Evolutionary conservation across 2,113 vertebrate genomes (phyloP).

Genomic region (Pseudorhombus dupliciocellatus): DNA sequence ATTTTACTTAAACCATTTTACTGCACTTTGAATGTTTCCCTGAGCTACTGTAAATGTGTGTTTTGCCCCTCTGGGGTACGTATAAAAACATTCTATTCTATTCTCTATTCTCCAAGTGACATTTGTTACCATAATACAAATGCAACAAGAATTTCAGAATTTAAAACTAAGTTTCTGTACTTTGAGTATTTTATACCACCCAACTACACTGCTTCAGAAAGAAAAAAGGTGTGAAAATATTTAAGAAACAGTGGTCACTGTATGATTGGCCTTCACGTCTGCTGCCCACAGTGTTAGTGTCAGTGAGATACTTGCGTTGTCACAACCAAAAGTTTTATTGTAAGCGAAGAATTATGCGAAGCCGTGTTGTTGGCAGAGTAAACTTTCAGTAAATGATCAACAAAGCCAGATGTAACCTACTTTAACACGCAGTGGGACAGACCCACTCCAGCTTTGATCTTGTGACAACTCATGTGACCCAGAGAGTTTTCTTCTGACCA

Average conservation of each 20-base stretch:
- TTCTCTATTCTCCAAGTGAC: too few relatives aligned
- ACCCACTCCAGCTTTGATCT: conserved; percentile 49
- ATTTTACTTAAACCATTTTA: too few relatives aligned
- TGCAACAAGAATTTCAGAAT: neutral
- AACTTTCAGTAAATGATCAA: conserved; percentile 73
- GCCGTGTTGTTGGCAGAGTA: conserved; percentile 43
- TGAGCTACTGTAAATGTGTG: too few relatives aligned
- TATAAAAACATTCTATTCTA: too few relatives aligned
- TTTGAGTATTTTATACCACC: neutral
- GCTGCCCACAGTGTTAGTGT: neutral
- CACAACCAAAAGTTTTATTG: conserved; percentile 24
- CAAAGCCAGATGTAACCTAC: conserved; percentile 50
- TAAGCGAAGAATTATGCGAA: conserved; percentile 20
- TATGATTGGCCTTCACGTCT: neutral
- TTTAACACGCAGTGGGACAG: conserved; percentile 39
- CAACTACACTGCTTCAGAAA: neutral
- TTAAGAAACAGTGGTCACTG: neutral
- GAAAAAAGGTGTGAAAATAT: neutral
- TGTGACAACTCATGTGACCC: conserved; percentile 57
- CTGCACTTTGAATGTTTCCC: too few relatives aligned
- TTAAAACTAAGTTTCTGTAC: neutral
- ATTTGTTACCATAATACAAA: neutral
- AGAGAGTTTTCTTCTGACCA: conserved; percentile 29
- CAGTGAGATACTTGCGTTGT: conserved; percentile 22
- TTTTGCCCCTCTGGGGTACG: too few relatives aligned